Evolutionary conservation across 2,888 invertebrate species (phyloP), one percentile per base, ranked within the genome.

Genomic region (Caradrina kadenii): DNA sequence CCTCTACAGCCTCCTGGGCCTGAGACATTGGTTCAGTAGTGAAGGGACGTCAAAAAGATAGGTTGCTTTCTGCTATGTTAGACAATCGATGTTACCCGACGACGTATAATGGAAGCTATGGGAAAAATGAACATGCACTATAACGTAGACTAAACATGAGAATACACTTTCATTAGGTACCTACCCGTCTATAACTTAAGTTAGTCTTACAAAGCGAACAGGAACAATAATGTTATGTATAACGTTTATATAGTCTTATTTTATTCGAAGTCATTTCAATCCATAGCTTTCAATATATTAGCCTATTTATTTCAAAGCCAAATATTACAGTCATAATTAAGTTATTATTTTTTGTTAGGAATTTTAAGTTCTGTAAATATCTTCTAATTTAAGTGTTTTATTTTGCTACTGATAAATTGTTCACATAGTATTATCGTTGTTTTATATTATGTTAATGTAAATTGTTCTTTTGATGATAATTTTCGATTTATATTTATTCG

Each of bases 231-330:
- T 39, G 35, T 8, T 62, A 48, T 39, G 21, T 31, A 22, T 53
- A 64, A 62, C 13, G 22, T 62, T 15, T 45, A 49, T 31, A 50
- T 17, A 55, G 56, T 73, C 26, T 75, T 61, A 66, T 67, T 75
- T 62, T 10, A 54, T 73, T 79, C 58, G 31, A 69, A 75, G 53
- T 75, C 55, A 71, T 87, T 90, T 79, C 45, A 73, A 69, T 88
- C 90, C 93, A 93, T 94, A 93, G 95, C 95, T 94, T 94, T 93
- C 94, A 93, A 88, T 94, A 94, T 94, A 95, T 93, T 91, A 93
- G 91, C 92, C 92, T 94, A 96, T 95, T 95, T 94, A 95, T 96
- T 94, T 93, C 92, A 94, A 95, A 95, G 93, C 96, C 96, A 96
- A 96, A 96, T 95, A 96, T 93, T 94, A 95, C 93, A 96, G 95